Base-by-base conservation (phyloP, 2,888 invertebrate species). In the Pyralis farinalis region DNA sequence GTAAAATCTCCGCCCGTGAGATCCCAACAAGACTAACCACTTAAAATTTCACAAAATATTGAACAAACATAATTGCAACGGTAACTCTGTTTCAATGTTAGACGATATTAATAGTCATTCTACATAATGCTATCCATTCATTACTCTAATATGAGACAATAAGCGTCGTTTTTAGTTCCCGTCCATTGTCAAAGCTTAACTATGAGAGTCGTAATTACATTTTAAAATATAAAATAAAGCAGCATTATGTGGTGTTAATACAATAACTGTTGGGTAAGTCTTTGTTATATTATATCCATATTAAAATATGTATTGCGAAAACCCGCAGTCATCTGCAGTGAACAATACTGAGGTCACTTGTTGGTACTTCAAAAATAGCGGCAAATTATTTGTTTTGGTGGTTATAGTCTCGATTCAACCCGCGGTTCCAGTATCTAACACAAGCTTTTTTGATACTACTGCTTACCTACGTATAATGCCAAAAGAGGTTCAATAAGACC, bases 211-310 rank as follows among this genome's bases (percentile, higher is more conserved):
- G 68, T 79, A 77, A 82, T 82, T 78, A 75, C 67, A 73, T 71
- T 82, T 81, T 79, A 70, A 72, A 75, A 72, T 75, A 71, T 76
- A 70, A 81, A 78, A 79, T 79, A 80, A 80, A 79, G 65, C 64
- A 46, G 62, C 61, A 69, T 74, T 71, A 74, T 73, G 61, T 61
- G 55, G 63, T 73, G 72, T 66, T 84, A 83, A 83, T 77, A 79
- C 79, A 81, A 78, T 84, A 74, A 77, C 61, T 67, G 74, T 86
- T 83, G 81, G 63, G 83, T 76, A 85, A 86, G 72, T 69, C 73
- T 68, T 64, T 61, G 66, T 74, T 71, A 67, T 65, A 58, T 59
- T 38, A 38, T 40, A 36, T 37, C 11, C 42, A 30, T 42, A 46
- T 44, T 40, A 43, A 40, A 43, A 43, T 44, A 51, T 52, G 51